These are phyloP conservation scores for Phrynosoma blainvillii DNA, from an alignment of 2,113 vertebrate genomes.

Conservation along the genomic window DNA sequence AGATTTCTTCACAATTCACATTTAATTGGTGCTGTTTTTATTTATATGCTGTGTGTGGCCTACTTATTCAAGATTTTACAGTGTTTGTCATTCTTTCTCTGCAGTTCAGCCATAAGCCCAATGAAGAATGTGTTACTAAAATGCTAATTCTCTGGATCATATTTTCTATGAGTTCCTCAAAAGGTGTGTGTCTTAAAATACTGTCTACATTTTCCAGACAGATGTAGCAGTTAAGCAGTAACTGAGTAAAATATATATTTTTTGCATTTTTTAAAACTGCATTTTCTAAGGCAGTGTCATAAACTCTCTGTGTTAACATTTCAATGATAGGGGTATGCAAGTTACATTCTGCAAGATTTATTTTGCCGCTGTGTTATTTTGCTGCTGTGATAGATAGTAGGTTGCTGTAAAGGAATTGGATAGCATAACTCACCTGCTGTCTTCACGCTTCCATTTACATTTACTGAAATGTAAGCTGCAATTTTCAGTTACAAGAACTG, in stretches of 20 bases:
- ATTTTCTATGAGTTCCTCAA: constrained; percentile 28
- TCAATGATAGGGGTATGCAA: constrained; percentile 19
- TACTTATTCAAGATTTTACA: constrained; percentile 31
- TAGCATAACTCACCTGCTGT: constrained; percentile 55
- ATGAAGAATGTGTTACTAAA: constrained; percentile 43
- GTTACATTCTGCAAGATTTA: constrained; percentile 36
- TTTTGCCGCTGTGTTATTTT: constrained; percentile 40
- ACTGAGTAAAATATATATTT: background rate
- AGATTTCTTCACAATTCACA: constrained; percentile 31
- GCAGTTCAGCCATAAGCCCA: constrained; percentile 50
- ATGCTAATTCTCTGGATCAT: constrained; percentile 56
- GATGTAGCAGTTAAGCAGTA: constrained; percentile 30
- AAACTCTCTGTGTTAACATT: constrained; percentile 3
- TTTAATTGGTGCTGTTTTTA: constrained; percentile 17
- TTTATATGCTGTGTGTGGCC: background rate
- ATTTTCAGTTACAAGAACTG: constrained; percentile 70
- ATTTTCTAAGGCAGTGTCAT: constrained; percentile 1
- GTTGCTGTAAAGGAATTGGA: constrained; percentile 62
- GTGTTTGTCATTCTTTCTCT: constrained; percentile 31
- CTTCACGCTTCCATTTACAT: constrained; percentile 70
- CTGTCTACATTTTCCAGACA: constrained; percentile 31
- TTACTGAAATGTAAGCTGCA: constrained; percentile 58
- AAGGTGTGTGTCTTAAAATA: constrained; percentile 32
- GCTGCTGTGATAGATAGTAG: constrained; percentile 43
- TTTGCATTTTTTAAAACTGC: background rate